Conservation (phyloP, 53 echinoderm and acorn worm genomes). For the Echinarachnius parma region DNA sequence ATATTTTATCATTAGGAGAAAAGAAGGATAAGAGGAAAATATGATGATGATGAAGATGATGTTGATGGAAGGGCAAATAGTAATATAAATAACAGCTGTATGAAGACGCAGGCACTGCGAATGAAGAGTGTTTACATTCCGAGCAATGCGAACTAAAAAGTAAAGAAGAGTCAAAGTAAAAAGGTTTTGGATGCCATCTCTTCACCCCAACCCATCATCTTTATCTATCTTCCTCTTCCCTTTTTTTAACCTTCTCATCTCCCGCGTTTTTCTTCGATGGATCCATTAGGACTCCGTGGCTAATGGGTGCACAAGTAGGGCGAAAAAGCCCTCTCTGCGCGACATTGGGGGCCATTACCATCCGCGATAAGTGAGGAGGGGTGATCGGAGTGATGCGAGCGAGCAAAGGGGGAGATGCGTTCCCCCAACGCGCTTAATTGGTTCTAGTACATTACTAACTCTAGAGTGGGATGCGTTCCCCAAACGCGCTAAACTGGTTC, state of each 20-base stretch:
- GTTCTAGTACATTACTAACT: conserved; percentile 11
- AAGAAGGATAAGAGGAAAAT: conserved; percentile 8
- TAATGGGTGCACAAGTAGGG: conserved; percentile 50
- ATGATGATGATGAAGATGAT: background rate
- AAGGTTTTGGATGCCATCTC: conserved; percentile 27
- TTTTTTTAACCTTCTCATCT: conserved; percentile 23
- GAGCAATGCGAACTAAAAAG: conserved; percentile 46
- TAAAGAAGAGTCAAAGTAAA: too few species aligned
- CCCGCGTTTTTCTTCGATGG: conserved; percentile 41
- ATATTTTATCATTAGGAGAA: too few species aligned
- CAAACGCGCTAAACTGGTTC: conserved; percentile 31
- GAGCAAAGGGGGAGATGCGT: background rate
- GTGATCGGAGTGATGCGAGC: too few species aligned
- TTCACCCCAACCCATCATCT: background rate
- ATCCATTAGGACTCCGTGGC: conserved; percentile 48
- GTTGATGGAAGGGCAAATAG: conserved; percentile 44
- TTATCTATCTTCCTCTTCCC: background rate
- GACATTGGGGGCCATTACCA: conserved; percentile 36
- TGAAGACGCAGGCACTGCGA: conserved; percentile 31
- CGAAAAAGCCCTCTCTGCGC: conserved; percentile 39
- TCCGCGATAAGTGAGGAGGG: conserved; percentile 41
- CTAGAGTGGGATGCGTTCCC: background rate
- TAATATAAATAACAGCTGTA: conserved; percentile 45
- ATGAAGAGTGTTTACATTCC: conserved; percentile 48
- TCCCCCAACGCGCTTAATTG: conserved; percentile 26